Evolutionary conservation across 2,113 vertebrate genomes (phyloP).

Genomic region (Saccopteryx leptura): DNA sequence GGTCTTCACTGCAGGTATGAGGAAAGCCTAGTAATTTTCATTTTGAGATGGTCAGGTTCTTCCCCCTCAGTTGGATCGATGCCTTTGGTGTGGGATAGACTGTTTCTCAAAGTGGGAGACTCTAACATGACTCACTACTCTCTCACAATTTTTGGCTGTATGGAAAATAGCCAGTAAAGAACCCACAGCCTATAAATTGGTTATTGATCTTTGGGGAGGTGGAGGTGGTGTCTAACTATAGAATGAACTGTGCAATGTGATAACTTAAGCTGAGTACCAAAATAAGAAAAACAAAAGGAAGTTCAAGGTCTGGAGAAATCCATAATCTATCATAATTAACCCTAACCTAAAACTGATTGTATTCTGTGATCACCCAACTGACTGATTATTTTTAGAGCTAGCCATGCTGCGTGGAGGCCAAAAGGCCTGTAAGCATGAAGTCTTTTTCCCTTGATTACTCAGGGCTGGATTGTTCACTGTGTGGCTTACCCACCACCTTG

Average conservation of each 20-base stretch:
- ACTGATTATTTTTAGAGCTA: not conserved
- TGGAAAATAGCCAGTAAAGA: conserved; percentile 41
- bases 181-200: not conserved
- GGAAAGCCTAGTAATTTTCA: not conserved
- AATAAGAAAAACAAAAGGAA: conserved; percentile 51
- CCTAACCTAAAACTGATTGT: not conserved
- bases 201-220: conserved; percentile 53
- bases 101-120: not conserved
- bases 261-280: not conserved
- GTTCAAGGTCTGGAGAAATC: conserved; percentile 13
- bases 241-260: not conserved
- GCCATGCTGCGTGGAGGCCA: accelerated
- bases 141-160: not conserved
- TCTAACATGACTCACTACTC: not conserved
- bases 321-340: not conserved
- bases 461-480: not conserved
- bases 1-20: not conserved
- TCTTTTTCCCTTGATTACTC: not conserved
- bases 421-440: too few relatives aligned
- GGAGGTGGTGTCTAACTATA: not conserved
- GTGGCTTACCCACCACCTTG: not conserved
- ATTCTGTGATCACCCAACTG: not conserved
- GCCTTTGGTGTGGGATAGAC: not conserved
- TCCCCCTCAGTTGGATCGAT: not conserved
- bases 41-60: conserved; percentile 34